Percentiles rank a stretch among this genome's conserved stretches.
These are phyloP conservation scores for Cetoscarus ocellatus DNA, from an alignment of 2,797 vertebrate genomes.

Conservation along the genomic window DNA sequence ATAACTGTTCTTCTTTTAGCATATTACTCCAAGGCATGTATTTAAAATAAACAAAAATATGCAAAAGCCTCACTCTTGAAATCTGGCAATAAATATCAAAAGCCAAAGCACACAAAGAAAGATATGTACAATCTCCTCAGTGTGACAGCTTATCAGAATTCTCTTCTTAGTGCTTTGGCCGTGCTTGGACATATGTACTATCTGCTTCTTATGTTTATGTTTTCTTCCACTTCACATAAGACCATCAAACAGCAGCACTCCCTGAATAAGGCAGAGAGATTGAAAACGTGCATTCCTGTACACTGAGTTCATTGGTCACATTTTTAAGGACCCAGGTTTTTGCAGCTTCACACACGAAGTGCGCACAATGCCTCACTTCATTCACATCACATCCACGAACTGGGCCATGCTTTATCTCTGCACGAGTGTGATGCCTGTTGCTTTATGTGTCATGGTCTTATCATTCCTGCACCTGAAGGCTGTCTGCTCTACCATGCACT, in stretches of 20 bases:
- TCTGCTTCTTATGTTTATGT: neutral
- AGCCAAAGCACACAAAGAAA: neutral
- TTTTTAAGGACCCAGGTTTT: slow-evolving; percentile 3
- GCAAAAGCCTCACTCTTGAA: too few relatives aligned
- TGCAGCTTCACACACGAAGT: neutral
- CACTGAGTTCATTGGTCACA: neutral
- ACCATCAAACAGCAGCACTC: neutral
- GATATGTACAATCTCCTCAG: neutral
- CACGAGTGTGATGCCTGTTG: neutral
- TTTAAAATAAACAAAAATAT: too few relatives aligned
- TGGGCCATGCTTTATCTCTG: neutral
- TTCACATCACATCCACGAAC: neutral
- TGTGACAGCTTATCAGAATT: neutral
- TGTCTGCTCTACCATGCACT: neutral
- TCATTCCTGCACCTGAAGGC: neutral
- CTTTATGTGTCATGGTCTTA: neutral
- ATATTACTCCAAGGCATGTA: too few relatives aligned
- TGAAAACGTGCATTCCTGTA: neutral
- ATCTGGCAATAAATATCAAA: too few relatives aligned
- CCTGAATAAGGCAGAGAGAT: neutral
- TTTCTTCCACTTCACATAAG: too few relatives aligned
- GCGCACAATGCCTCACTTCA: neutral
- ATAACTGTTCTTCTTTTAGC: too few relatives aligned
- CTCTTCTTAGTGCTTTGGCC: neutral
- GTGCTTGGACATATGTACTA: neutral